Evolutionary conservation across 2,888 invertebrate genomes (phyloP).

Genomic region (Ptychoptera albimana): DNA sequence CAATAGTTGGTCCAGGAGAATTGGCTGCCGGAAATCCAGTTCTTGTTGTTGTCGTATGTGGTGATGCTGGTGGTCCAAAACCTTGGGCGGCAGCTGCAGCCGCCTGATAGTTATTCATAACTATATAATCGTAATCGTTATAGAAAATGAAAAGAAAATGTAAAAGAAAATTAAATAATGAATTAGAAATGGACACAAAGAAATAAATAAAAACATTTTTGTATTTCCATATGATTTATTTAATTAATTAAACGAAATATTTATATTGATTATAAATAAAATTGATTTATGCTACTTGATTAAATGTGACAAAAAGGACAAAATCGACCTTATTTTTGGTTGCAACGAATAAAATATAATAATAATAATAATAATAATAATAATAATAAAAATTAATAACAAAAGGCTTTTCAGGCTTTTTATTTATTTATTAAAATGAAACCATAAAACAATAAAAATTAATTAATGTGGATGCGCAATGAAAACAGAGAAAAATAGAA

Average conservation of each 20-base stretch:
- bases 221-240: no score
- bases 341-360: no score
- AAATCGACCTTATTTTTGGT: neutral
- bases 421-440: no score
- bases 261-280: constrained; percentile 3
- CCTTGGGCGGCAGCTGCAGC: constrained; percentile 61
- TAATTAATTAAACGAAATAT: constrained; percentile 5
- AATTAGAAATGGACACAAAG: neutral
- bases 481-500: no score
- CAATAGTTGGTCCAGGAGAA: constrained; percentile 82
- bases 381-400: no score
- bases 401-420: no score
- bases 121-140: constrained; percentile 37
- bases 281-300: no score
- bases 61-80: constrained; percentile 69
- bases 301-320: neutral
- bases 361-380: no score
- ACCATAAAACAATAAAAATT: no score
- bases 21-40: constrained; percentile 81
- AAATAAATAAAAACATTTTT: neutral
- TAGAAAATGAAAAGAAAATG: constrained; percentile 13
- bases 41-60: constrained; percentile 52
- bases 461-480: no score
- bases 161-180: constrained; percentile 3
- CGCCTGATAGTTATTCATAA: constrained; percentile 92